Evolutionary conservation across 1,140 invertebrate genomes (phyloP).

Genomic region (Stenopsyche tienmushanensis): DNA sequence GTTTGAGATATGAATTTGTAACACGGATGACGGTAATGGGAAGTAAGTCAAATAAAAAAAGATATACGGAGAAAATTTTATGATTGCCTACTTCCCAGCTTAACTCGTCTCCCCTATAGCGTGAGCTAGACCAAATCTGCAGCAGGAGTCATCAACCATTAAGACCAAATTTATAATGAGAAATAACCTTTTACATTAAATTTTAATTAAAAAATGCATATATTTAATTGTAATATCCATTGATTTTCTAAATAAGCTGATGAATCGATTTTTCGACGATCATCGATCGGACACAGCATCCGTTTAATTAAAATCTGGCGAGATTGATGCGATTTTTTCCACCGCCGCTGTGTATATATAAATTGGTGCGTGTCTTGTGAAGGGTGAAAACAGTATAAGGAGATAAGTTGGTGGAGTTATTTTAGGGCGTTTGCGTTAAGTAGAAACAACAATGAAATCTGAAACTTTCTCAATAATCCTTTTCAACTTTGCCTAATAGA

Average conservation of each 20-base stretch:
- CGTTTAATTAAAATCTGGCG: too few relatives aligned
- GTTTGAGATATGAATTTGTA: slow-evolving; percentile 42
- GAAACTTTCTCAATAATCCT: slow-evolving; percentile 42
- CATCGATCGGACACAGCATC: too few relatives aligned
- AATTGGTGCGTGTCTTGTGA: neutral
- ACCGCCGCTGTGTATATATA: too few relatives aligned
- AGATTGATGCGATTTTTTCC: too few relatives aligned
- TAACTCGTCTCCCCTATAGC: neutral
- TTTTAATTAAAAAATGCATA: too few relatives aligned
- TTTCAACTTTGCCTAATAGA: slow-evolving; percentile 42
- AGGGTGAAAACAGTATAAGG: slow-evolving; percentile 2
- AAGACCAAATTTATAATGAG: too few relatives aligned
- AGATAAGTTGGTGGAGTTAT: slow-evolving; percentile 28
- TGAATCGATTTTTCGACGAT: too few relatives aligned
- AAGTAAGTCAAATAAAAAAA: slow-evolving; percentile 39
- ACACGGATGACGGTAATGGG: slow-evolving; percentile 40
- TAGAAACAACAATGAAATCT: slow-evolving; percentile 42
- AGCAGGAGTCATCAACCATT: neutral
- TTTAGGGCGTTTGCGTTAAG: slow-evolving; percentile 35
- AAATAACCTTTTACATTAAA: too few relatives aligned
- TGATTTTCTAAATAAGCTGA: too few relatives aligned
- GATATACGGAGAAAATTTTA: slow-evolving; percentile 39
- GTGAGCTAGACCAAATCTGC: neutral
- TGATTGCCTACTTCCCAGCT: slow-evolving; percentile 33
- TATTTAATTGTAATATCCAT: too few relatives aligned